A percentile compares a stretch with the other conserved stretches of the same genome.
phyloP scores from a whole-genome alignment of 2,888 invertebrate species.

The Graphium colonna region DNA sequence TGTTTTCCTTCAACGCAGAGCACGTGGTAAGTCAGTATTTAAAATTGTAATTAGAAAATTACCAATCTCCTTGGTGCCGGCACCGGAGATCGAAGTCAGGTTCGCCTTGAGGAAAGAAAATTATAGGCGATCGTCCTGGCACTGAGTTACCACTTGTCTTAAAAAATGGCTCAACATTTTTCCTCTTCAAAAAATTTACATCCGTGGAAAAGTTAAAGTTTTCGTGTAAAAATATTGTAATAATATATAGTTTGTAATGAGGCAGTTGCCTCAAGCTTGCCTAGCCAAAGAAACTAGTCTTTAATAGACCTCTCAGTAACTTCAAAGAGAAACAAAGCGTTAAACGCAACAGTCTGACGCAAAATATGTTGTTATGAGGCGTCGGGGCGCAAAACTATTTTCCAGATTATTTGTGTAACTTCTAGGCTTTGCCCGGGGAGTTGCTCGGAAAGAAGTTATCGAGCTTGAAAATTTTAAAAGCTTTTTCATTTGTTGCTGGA shows the following conservation, averaged over 20 bases:
- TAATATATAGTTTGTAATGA: conserved; percentile 28
- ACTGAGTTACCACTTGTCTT: no score
- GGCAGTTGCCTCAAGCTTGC: conserved; percentile 27
- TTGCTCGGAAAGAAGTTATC: conserved; percentile 52
- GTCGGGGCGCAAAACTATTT: conserved; percentile 48
- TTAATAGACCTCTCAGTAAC: conserved; percentile 40
- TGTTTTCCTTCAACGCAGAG: no score
- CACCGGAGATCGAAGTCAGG: no score
- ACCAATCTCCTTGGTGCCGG: no score
- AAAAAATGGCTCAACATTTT: no score
- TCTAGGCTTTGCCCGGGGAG: conserved; percentile 45
- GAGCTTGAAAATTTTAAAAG: conserved; percentile 51
- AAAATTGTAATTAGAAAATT: no score
- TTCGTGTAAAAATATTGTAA: neutral
- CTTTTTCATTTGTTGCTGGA: conserved; percentile 44
- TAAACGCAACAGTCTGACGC: conserved; percentile 42
- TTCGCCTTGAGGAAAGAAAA: no score
- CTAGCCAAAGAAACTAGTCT: conserved; percentile 31
- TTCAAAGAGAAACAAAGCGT: conserved; percentile 34
- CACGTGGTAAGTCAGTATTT: no score
- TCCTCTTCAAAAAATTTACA: neutral
- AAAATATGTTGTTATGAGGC: conserved; percentile 52
- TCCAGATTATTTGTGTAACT: conserved; percentile 54
- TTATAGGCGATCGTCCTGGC: no score
- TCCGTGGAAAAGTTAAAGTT: neutral